phyloP scores from a whole-genome alignment of 2,113 vertebrate genomes.

The Anseranas semipalmata region DNA sequence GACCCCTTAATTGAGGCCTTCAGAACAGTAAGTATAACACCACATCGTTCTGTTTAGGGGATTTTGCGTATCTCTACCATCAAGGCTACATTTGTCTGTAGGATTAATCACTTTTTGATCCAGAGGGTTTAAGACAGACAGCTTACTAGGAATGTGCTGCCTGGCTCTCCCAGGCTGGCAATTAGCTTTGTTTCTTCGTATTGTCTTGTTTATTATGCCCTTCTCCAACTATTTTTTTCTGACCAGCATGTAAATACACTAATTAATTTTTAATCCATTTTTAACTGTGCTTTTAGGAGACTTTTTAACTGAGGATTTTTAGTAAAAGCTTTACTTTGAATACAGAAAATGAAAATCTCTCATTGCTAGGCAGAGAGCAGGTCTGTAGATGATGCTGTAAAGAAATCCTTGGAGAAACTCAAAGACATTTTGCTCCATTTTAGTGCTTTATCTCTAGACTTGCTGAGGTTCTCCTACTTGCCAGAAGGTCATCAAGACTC shows the following conservation, averaged over 20 bases:
- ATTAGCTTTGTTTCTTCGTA: conserved; percentile 53
- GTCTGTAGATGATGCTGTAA: not conserved
- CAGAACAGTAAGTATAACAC: conserved; percentile 41
- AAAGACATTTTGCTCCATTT: not conserved
- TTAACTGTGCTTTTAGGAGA: not conserved
- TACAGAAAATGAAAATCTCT: not conserved
- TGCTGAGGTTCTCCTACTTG: not conserved
- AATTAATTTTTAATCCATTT: conserved; percentile 9
- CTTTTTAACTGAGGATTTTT: not conserved
- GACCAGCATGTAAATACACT: not conserved
- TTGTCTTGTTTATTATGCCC: conserved; percentile 26
- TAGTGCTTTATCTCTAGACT: not conserved
- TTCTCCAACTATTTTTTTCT: not conserved
- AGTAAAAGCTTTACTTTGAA: not conserved
- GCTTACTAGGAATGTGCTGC: conserved; percentile 50
- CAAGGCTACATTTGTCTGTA: conserved; percentile 67
- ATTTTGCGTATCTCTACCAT: conserved; percentile 62
- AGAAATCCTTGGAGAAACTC: not conserved
- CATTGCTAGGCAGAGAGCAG: not conserved
- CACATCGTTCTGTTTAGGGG: conserved; percentile 13
- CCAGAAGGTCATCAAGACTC: not conserved
- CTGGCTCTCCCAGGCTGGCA: conserved; percentile 43
- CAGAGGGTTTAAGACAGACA: conserved; percentile 67
- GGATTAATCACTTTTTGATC: conserved; percentile 74
- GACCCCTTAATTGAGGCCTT: conserved; percentile 59